Evolutionary conservation across 2,113 vertebrate genomes (phyloP).

Genomic region (Genyomyrus donnyi): DNA sequence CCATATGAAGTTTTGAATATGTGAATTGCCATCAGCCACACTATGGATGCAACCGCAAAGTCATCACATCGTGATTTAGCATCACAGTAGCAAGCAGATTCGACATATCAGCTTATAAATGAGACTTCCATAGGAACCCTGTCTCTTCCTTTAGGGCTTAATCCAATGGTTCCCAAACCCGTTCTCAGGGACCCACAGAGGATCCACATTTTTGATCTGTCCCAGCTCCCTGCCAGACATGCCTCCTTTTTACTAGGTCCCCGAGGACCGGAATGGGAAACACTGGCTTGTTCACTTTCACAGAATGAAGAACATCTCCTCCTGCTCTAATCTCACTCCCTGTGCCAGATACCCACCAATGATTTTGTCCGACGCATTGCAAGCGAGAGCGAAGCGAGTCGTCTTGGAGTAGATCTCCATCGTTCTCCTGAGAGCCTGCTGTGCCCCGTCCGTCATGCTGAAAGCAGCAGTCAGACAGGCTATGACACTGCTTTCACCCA

Average conservation of each 20-base stretch:
- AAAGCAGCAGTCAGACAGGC: neutral
- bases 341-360: constrained; percentile 62
- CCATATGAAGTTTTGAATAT: neutral
- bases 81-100: neutral
- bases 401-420: constrained; percentile 99
- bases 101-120: neutral
- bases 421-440: constrained; percentile 90
- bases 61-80: neutral
- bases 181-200: neutral
- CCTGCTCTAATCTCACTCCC: neutral
- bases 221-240: neutral
- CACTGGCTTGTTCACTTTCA: neutral
- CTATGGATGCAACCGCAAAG: neutral
- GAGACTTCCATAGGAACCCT: neutral
- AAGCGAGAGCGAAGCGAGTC: constrained; percentile 88
- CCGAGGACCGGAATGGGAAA: neutral
- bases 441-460: constrained; percentile 97
- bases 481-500: neutral
- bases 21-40: neutral
- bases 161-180: neutral
- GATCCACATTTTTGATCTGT: neutral
- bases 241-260: neutral
- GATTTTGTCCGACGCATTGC: constrained; percentile 94
- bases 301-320: neutral
- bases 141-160: neutral